Base-by-base conservation (phyloP, 35 echinoderm and acorn worm genomes). In the Chiridota heheva region DNA sequence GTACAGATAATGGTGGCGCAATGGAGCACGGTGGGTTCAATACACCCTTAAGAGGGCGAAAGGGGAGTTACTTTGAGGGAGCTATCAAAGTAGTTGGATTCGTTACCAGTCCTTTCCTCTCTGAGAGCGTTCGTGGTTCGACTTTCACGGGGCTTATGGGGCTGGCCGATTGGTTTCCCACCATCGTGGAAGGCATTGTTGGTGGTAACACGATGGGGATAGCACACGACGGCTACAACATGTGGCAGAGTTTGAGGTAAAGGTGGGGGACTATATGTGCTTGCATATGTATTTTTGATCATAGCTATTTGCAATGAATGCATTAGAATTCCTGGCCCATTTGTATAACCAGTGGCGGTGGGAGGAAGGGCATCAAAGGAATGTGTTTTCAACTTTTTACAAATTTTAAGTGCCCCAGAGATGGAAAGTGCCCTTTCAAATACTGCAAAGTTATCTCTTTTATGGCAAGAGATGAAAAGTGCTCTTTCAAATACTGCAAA, bases 1-100 rank as follows among this genome's bases (percentile, higher is more conserved):
- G n/a, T n/a, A 30, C 60, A 81, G 78, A 81, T 49, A 81, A 81
- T 40, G 78, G 78, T 16, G 78, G 78, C 7, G 13, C 28, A 39
- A 25, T 13, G n/a, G 34, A 40, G 63, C 57, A 55, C 42, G 78
- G 78, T 33, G 78, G 78, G n/a, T 20, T 34, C 13, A 81, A 81
- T 27, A 6, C 7, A 27, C 78, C 78, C 25, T 8, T 81, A 25
- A 44, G 78, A 18, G 78, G 78, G 5, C 57, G 61, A 49, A 81
- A 81, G 36, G 78, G 78, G 20, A 32, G 27, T 31, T 67, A 65
- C 41, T 81, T 81, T 45, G 78, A 81, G 48, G 78, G 78, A 1
- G 78, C 58, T 4, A 45, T 81, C 1, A 12, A 60, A 18, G 78
- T 63, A 5, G 58, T 60, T 24, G 78, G 32, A 7, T 81, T 81